These are phyloP conservation scores for Laupala kohalensis DNA, from an alignment of 1,140 invertebrate genomes.

Conservation along the genomic window DNA sequence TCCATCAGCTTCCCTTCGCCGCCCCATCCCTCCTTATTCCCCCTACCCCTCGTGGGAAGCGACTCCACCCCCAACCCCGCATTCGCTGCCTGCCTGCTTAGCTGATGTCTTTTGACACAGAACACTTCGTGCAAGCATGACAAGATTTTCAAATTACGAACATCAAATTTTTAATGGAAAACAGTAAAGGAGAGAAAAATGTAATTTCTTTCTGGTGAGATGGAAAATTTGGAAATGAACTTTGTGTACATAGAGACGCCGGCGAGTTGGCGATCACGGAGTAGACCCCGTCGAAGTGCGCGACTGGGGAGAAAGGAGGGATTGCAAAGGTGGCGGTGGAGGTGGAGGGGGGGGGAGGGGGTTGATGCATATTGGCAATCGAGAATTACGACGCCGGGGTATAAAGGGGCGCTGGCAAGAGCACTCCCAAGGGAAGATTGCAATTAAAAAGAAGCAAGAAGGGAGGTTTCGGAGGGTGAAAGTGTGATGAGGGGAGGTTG, in stretches of 20 bases:
- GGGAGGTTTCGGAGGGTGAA: background rate
- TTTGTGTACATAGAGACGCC: conserved; percentile 1
- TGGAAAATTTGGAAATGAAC: conserved; percentile 6
- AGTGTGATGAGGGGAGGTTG: background rate
- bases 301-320: background rate
- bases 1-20: too few species aligned
- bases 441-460: background rate
- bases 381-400: background rate
- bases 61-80: background rate
- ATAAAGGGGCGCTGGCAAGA: background rate
- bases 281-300: background rate
- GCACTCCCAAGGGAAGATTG: background rate
- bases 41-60: background rate
- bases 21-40: too few species aligned
- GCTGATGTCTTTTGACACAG: background rate
- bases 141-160: conserved; percentile 13
- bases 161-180: conserved; percentile 7
- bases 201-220: conserved; percentile 13
- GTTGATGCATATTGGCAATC: background rate
- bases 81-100: background rate
- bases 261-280: too few species aligned
- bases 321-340: too few species aligned
- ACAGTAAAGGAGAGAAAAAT: conserved; percentile 5
- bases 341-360: too few species aligned
- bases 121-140: conserved; percentile 7